A percentile compares a stretch with the other conserved stretches of the same genome.
Evolutionary conservation across 2,797 vertebrate genomes (phyloP).

Genomic region (Phrynocephalus forsythii): DNA sequence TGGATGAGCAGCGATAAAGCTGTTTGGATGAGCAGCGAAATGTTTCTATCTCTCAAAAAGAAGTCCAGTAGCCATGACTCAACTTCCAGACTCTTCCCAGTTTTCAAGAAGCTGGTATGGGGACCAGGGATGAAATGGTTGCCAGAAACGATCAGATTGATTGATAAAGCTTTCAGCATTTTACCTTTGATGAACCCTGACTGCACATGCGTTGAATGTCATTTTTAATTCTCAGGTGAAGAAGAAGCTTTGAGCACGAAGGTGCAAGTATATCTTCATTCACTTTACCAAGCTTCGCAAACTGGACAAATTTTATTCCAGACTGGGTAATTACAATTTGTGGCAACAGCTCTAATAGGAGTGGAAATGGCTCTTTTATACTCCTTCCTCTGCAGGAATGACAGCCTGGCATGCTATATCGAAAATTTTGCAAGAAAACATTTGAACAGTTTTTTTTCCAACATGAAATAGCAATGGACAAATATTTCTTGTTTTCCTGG

Average conservation of each 20-base stretch:
- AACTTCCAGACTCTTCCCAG: no score
- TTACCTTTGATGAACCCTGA: background rate
- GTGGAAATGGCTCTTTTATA: background rate
- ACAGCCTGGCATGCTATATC: background rate
- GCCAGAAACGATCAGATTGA: background rate
- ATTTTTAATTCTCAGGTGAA: background rate
- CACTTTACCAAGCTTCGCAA: background rate
- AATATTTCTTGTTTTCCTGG: background rate
- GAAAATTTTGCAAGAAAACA: background rate
- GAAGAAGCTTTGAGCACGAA: background rate
- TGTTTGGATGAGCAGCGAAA: no score
- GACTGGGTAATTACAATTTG: background rate
- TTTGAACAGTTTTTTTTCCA: background rate
- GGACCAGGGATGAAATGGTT: background rate
- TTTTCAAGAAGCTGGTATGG: no score
- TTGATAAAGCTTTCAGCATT: background rate
- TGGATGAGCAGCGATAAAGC: no score
- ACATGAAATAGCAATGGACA: constrained; percentile 15
- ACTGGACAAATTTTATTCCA: background rate
- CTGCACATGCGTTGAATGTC: background rate
- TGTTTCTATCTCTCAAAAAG: no score
- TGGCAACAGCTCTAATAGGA: background rate
- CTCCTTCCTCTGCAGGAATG: background rate
- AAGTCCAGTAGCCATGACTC: no score
- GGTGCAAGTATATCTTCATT: background rate